Evolutionary conservation across 2,888 invertebrate genomes (phyloP).

Genomic region (Drosophila planitibia): DNA sequence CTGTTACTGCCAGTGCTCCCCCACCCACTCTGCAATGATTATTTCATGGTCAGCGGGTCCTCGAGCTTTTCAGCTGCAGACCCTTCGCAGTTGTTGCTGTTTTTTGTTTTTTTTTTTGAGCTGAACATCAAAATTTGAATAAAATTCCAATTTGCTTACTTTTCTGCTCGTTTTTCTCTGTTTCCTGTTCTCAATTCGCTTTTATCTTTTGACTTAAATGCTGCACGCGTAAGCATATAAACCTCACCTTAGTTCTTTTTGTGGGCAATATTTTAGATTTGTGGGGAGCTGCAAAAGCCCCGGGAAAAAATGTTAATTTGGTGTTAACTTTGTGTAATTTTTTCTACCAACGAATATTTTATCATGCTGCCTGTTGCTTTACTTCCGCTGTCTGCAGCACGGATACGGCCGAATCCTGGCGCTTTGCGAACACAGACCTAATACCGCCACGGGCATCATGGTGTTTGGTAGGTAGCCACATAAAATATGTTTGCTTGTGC

Average conservation of each 20-base stretch:
- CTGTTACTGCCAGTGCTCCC: background rate
- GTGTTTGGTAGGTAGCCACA: slow-evolving; percentile 89
- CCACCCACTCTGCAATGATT: slow-evolving; percentile 8
- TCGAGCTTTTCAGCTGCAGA: slow-evolving; percentile 33
- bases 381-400: slow-evolving; percentile 87
- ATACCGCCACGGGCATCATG: slow-evolving; percentile 93
- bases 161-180: slow-evolving; percentile 10
- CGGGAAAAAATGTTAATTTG: slow-evolving; percentile 74
- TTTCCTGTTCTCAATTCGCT: slow-evolving; percentile 20
- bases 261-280: slow-evolving; percentile 48
- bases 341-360: slow-evolving; percentile 25
- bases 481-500: slow-evolving; percentile 24
- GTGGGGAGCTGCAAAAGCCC: slow-evolving; percentile 7
- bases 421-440: slow-evolving; percentile 90
- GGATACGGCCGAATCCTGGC: slow-evolving; percentile 89
- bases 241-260: slow-evolving; percentile 14
- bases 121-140: slow-evolving; percentile 79
- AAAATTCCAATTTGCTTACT: slow-evolving; percentile 76
- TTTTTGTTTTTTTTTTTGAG: slow-evolving; percentile 4
- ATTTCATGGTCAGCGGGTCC: slow-evolving; percentile 59
- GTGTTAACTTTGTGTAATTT: slow-evolving; percentile 79
- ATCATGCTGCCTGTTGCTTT: slow-evolving; percentile 16
- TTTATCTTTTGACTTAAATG: slow-evolving; percentile 57
- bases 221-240: slow-evolving; percentile 9
- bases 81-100: slow-evolving; percentile 10